Evolutionary conservation across 2,888 invertebrate species (phyloP), one percentile per base, ranked within the genome.

Genomic region (Prenolepis imparis): DNA sequence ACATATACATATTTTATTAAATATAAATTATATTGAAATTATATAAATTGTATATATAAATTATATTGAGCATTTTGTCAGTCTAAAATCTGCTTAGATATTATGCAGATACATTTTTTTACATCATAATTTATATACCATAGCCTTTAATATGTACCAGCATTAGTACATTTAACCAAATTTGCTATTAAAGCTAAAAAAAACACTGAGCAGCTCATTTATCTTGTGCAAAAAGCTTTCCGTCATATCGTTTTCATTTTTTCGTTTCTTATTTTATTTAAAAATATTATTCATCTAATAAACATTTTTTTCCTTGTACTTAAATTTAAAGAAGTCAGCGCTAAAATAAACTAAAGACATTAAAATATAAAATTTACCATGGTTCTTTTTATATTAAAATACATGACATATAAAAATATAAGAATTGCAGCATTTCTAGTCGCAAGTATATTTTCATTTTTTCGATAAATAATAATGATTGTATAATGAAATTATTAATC

Each of bases 371-470:
- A 85, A 81, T 81, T 81, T 73, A 88, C 84, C 86, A 88, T 88
- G 89, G 87, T 86, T 24, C 39, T 24, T 18, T n/a, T 87, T 84
- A 88, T 84, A 85, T 85, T 44, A 82, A 87, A 87, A 87, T 88
- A 86, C 67, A 73, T 84, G 74, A 83, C 75, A 84, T 87, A 89
- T 78, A 88, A 87, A n/a, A 87, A 88, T 88, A 86, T 86, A 87
- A 84, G 85, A 83, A 84, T 83, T 80, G 80, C 66, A 85, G 81
- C 82, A 84, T 74, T 82, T 85, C 59, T 66, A 82, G 18, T 75
- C 21, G 36, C 36, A 48, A 64, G 63, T 36, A 6, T 28, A n/a
- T 21, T 68, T 21, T n/a, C 24, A 15, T 66, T 66, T 44, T n/a
- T 15, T 66, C 15, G 24, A 41, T 66, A 63, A 63, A 63, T 41